Conservation (phyloP, 2,113 vertebrate species). For the Coracopsis vasa region DNA sequence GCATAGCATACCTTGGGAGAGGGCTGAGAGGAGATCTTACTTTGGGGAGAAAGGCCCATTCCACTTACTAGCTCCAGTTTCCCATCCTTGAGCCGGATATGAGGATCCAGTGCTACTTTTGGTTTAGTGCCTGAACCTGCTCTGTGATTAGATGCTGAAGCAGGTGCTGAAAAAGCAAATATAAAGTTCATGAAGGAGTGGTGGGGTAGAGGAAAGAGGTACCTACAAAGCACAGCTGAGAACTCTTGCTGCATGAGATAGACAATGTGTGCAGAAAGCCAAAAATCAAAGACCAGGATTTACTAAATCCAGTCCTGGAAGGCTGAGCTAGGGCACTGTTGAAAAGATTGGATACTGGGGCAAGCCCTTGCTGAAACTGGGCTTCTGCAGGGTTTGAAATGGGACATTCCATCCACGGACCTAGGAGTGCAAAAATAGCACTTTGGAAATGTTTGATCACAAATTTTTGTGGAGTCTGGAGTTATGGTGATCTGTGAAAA, state of each 20-base stretch:
- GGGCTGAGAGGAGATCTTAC: not conserved
- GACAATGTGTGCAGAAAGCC: not conserved
- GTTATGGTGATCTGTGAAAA: not conserved
- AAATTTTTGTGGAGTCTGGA: not conserved
- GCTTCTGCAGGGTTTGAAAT: not conserved
- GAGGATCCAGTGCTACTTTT: constrained; percentile 87
- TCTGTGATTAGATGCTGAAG: constrained; percentile 64
- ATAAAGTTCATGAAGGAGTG: not conserved
- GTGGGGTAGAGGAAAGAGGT: not conserved
- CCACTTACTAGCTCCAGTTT: constrained; percentile 87
- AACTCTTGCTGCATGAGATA: not conserved
- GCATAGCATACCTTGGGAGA: not conserved
- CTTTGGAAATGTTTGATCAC: not conserved
- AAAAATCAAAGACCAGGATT: not conserved
- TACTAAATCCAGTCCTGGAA: not conserved
- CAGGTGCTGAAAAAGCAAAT: constrained; percentile 65
- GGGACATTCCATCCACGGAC: not conserved
- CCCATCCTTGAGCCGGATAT: constrained; percentile 85
- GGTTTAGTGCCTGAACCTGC: constrained; percentile 70
- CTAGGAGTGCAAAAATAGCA: not conserved
- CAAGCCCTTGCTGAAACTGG: not conserved
- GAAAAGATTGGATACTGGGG: not conserved
- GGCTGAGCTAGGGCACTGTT: not conserved
- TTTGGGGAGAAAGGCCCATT: not conserved
- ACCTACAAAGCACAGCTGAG: not conserved